Evolutionary conservation across 2,113 vertebrate genomes (phyloP).

Genomic region (Meleagris gallopavo): DNA sequence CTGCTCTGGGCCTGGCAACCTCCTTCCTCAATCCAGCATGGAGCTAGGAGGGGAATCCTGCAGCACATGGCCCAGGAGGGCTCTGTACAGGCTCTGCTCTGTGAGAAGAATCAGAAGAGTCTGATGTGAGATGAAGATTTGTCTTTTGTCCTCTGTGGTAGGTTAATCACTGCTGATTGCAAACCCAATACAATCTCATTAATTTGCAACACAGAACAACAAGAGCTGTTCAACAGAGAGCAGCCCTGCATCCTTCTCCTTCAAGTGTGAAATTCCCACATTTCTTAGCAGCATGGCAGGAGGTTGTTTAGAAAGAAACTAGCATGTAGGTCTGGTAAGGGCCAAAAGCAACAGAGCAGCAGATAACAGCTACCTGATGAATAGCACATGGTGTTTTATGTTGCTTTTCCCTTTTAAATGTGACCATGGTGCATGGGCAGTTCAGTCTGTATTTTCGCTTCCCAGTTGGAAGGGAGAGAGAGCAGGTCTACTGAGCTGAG

Average conservation of each 20-base stretch:
- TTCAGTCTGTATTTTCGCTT: not conserved
- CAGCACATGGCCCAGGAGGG: not conserved
- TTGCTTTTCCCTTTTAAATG: not conserved
- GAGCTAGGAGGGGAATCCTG: not conserved
- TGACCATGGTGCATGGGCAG: rapidly evolving
- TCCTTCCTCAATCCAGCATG: not conserved
- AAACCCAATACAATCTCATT: slow-evolving; percentile 48
- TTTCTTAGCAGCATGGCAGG: not conserved
- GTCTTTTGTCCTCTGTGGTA: not conserved
- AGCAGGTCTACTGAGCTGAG: slow-evolving; percentile 6
- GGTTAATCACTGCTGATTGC: slow-evolving; percentile 60
- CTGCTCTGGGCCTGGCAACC: not conserved
- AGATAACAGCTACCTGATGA: not conserved
- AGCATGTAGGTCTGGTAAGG: not conserved
- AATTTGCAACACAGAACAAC: slow-evolving; percentile 24
- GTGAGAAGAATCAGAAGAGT: not conserved
- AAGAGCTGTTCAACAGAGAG: slow-evolving; percentile 20
- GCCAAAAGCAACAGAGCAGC: not conserved
- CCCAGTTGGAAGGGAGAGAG: not conserved
- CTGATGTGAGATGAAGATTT: slow-evolving; percentile 1
- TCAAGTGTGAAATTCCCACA: not conserved
- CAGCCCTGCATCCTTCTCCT: not conserved
- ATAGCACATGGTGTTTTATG: not conserved
- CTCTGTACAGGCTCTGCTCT: not conserved
- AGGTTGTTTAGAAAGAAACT: not conserved